Conservation (phyloP, 1,140 invertebrate genomes). For the Rhizoglyphus robini region DNA sequence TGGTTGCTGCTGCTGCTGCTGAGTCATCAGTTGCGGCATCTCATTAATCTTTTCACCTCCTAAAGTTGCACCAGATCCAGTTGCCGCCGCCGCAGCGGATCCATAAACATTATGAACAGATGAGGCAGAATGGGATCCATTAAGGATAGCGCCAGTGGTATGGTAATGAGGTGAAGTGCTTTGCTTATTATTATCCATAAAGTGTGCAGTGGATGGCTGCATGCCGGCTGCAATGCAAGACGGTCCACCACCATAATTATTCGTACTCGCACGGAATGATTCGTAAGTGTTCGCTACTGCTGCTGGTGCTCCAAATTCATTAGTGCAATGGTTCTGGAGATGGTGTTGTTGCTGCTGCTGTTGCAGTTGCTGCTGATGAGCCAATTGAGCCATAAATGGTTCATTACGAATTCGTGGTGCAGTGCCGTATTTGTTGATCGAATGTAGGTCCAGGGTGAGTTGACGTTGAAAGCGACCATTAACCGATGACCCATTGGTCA, state of each 20-base stretch:
- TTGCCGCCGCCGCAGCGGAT: not conserved
- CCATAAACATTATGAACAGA: no score
- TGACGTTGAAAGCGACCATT: not conserved
- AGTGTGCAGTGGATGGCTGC: no score
- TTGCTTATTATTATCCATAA: no score
- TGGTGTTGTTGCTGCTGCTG: not conserved
- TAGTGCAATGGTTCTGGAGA: not conserved
- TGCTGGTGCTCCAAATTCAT: not conserved
- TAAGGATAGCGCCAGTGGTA: no score
- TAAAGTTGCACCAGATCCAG: not conserved
- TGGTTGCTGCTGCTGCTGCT: not conserved
- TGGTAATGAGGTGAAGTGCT: no score
- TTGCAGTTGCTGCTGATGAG: not conserved
- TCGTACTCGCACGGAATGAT: no score
- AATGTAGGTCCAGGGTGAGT: slow-evolving; percentile 2
- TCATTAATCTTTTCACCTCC: not conserved
- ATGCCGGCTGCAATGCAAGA: no score
- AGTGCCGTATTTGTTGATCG: slow-evolving; percentile 10
- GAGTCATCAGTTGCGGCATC: not conserved
- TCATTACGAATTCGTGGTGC: slow-evolving; percentile 11
- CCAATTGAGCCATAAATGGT: not conserved
- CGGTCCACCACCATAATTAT: no score
- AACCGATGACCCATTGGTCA: no score
- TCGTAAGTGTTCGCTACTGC: not conserved
- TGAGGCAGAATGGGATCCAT: no score